phyloP scores from a whole-genome alignment of 2,888 invertebrate species.

The Leptinotarsa tumamoca region DNA sequence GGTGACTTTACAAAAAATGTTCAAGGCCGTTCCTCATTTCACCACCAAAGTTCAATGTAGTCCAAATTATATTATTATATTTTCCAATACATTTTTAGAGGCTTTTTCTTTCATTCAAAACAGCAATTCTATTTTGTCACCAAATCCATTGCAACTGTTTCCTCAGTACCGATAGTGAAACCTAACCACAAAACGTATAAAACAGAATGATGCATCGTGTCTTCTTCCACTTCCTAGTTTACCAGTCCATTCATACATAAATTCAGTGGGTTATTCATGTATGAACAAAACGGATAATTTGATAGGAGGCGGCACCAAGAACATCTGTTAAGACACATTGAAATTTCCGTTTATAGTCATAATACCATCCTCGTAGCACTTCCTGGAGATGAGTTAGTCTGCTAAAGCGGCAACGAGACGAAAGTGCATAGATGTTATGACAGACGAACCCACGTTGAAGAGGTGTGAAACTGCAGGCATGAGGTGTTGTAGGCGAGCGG shows the following conservation, averaged over 20 bases:
- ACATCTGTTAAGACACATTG: slow-evolving; percentile 21
- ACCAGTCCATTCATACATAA: slow-evolving; percentile 5
- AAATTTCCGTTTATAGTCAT: slow-evolving; percentile 28
- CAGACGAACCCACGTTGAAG: slow-evolving; percentile 42
- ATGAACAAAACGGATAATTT: slow-evolving; percentile 13
- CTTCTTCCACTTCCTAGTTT: slow-evolving; percentile 3
- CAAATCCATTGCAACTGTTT: too few species aligned
- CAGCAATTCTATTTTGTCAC: too few species aligned
- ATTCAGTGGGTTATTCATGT: background rate
- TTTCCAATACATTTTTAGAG: too few species aligned
- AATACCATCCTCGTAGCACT: slow-evolving; percentile 33
- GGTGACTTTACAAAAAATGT: too few species aligned
- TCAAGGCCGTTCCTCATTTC: too few species aligned
- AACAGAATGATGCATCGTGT: background rate
- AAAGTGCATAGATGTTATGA: slow-evolving; percentile 39
- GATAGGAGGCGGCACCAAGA: slow-evolving; percentile 19
- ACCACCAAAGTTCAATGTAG: too few species aligned
- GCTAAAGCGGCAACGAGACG: slow-evolving; percentile 25
- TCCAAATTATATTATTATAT: too few species aligned
- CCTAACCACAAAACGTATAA: background rate
- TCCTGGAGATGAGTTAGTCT: slow-evolving; percentile 45
- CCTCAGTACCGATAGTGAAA: background rate
- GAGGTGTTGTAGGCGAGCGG: slow-evolving; percentile 10
- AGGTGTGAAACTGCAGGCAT: slow-evolving; percentile 54
- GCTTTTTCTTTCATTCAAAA: too few species aligned